phyloP scores from a whole-genome alignment of 2,797 vertebrate genomes.

The Austrolebias charrua region DNA sequence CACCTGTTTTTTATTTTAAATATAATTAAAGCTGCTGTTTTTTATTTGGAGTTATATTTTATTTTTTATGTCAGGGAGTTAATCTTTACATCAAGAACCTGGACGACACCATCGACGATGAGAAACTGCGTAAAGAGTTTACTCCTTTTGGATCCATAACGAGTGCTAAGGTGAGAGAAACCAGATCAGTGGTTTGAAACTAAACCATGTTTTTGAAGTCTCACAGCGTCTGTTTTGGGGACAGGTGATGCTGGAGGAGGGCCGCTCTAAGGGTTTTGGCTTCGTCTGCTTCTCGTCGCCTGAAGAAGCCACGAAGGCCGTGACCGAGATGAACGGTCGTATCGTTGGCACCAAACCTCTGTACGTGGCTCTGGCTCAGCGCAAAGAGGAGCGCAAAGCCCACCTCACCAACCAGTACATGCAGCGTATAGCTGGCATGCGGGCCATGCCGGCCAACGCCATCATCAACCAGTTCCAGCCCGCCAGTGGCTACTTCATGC shows the following conservation, averaged over 20 bases:
- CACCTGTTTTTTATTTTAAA: fast-evolving
- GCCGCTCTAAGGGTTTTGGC: constrained; percentile 97
- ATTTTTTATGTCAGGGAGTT: constrained; percentile 85
- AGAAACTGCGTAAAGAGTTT: constrained; percentile 97
- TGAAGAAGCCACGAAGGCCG: constrained; percentile 97
- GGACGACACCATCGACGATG: constrained; percentile 98
- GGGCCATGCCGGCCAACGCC: constrained; percentile 94
- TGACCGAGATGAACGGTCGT: constrained; percentile 99
- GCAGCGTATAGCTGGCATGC: constrained; percentile 98
- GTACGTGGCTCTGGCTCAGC: constrained; percentile 95
- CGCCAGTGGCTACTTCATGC: constrained; percentile 95
- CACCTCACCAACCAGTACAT: constrained; percentile 99
- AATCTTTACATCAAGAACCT: constrained; percentile 99
- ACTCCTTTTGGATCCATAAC: constrained; percentile 98
- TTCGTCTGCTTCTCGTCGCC: constrained; percentile 99
- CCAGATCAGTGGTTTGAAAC: not conserved
- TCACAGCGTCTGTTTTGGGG: constrained; percentile 4
- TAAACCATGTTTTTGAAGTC: not conserved
- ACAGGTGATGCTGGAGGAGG: constrained; percentile 98
- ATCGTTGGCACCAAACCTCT: constrained; percentile 98
- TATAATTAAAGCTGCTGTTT: not conserved
- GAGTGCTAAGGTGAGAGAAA: constrained; percentile 88
- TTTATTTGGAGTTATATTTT: constrained; percentile 11
- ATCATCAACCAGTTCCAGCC: constrained; percentile 99
- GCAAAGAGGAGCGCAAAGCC: constrained; percentile 97